A percentile compares a stretch with the other conserved stretches of the same genome.
These are phyloP conservation scores for Archegozetes longisetosus DNA, from an alignment of 1,140 invertebrate species.

Conservation along the genomic window DNA sequence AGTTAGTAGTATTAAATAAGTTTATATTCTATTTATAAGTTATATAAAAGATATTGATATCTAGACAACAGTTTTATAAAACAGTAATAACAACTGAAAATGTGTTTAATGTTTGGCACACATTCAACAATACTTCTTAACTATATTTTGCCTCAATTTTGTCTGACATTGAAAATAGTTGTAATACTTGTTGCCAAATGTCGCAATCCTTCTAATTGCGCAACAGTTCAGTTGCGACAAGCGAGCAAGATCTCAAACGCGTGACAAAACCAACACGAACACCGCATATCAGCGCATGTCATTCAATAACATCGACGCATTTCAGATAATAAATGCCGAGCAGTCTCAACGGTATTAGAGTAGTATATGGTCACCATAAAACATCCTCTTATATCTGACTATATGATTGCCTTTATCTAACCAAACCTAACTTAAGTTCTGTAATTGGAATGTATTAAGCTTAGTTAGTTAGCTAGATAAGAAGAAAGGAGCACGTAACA, in stretches of 20 bases:
- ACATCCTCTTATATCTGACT: too few relatives aligned
- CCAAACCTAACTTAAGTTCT: too few relatives aligned
- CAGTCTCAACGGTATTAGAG: too few relatives aligned
- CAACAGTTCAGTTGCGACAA: neutral
- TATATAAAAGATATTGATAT: neutral
- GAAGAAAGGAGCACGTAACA: too few relatives aligned
- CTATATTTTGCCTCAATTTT: neutral
- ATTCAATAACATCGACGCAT: too few relatives aligned
- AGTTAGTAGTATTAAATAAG: neutral
- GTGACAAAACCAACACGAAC: neutral
- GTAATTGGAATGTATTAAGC: too few relatives aligned
- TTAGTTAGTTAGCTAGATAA: too few relatives aligned
- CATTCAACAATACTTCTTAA: neutral
- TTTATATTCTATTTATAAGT: neutral
- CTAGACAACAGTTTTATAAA: neutral
- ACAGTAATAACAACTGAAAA: neutral
- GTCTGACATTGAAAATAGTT: neutral
- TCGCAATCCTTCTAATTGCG: neutral
- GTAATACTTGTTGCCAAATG: neutral
- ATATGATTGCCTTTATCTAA: too few relatives aligned
- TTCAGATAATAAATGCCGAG: too few relatives aligned
- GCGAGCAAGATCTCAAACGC: neutral
- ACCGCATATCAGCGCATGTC: neutral
- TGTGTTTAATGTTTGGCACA: neutral
- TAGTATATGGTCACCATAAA: too few relatives aligned